A percentile compares a stretch with the other conserved stretches of the same genome.
Conservation (phyloP, 2,797 vertebrate genomes). For the Hirundo rustica region DNA sequence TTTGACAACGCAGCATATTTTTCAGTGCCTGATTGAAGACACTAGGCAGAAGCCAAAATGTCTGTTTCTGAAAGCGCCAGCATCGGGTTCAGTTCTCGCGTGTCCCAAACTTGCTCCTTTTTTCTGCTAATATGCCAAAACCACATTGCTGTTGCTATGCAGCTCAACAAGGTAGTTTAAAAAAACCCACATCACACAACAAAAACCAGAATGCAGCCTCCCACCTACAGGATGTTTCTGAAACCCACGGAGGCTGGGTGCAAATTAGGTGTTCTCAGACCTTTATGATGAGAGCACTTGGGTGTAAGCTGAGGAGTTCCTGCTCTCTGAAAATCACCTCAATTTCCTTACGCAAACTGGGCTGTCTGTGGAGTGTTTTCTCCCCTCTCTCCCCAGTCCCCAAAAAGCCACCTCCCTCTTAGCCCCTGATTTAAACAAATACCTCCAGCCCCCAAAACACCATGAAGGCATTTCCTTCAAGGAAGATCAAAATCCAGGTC, state of each 20-base stretch:
- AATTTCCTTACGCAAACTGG: neutral
- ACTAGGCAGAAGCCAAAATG: neutral
- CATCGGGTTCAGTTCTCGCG: neutral
- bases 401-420: neutral
- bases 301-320: neutral
- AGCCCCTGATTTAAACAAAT: neutral
- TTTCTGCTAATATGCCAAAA: neutral
- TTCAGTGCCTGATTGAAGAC: neutral
- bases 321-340: neutral
- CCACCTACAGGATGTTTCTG: neutral
- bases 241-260: neutral
- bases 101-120: neutral
- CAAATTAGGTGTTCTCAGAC: neutral
- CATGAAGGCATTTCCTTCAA: neutral
- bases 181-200: neutral
- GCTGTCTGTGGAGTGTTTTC: neutral
- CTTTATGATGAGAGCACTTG: neutral
- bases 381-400: neutral
- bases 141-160: constrained; percentile 40
- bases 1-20: neutral
- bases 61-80: neutral
- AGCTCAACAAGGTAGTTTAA: constrained; percentile 13
- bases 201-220: neutral
- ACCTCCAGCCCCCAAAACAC: neutral
- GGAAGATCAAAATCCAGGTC: neutral